phyloP scores from a whole-genome alignment of 2,888 invertebrate genomes.

The Alloscopus bannaensis region DNA sequence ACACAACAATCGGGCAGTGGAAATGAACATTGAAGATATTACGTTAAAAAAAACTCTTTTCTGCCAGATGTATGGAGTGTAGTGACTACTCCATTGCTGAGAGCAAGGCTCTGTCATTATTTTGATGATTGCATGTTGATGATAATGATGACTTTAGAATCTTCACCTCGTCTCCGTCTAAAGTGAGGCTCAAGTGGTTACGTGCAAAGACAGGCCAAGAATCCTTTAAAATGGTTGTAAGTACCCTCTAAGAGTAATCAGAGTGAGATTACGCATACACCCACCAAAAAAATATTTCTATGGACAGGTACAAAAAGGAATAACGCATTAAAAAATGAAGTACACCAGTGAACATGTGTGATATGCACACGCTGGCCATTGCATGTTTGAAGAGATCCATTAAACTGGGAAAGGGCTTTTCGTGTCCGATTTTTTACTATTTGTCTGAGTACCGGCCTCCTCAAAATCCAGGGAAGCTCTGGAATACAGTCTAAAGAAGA shows the following conservation, averaged over 20 bases:
- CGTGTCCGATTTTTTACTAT: constrained; percentile 59
- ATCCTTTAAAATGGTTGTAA: constrained; percentile 22
- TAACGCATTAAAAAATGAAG: neutral
- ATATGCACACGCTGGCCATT: neutral
- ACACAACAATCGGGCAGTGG: neutral
- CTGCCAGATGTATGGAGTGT: constrained; percentile 4
- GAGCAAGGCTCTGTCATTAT: constrained; percentile 67
- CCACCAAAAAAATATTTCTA: no score
- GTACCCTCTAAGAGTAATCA: constrained; percentile 19
- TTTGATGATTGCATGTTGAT: constrained; percentile 70
- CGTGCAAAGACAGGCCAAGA: constrained; percentile 28
- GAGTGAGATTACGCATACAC: neutral
- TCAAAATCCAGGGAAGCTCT: constrained; percentile 7
- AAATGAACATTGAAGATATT: neutral
- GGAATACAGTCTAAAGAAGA: constrained; percentile 20
- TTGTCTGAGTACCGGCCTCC: constrained; percentile 59
- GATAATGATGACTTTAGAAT: constrained; percentile 59
- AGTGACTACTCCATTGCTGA: neutral
- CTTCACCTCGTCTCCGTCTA: constrained; percentile 39
- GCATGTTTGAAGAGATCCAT: neutral
- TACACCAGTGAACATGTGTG: neutral
- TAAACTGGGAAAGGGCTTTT: constrained; percentile 54
- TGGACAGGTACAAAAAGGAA: neutral
- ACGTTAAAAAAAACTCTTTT: neutral
- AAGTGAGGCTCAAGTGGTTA: constrained; percentile 32